phyloP scores from a whole-genome alignment of 1,140 invertebrate species.

The Tribolium madens region DNA sequence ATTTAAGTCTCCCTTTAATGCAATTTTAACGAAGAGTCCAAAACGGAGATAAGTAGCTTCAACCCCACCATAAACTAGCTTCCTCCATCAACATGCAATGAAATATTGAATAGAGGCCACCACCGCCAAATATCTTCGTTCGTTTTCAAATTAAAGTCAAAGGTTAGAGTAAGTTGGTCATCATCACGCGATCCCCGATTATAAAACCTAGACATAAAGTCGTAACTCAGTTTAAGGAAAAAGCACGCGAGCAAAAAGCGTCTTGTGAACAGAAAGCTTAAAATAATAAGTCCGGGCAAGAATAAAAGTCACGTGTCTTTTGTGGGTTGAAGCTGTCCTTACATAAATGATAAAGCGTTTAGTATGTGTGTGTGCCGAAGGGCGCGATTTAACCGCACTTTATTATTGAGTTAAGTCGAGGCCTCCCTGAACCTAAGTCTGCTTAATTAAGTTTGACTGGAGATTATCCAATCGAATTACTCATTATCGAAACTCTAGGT shows the following conservation, averaged over 20 bases:
- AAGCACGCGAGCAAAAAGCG: neutral
- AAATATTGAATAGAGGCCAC: neutral
- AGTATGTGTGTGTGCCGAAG: neutral
- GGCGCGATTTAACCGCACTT: constrained; percentile 27
- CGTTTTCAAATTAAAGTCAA: neutral
- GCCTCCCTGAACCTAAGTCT: constrained; percentile 9
- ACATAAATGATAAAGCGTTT: neutral
- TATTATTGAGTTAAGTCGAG: constrained; percentile 37
- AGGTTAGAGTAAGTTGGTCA: neutral
- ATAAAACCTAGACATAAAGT: neutral
- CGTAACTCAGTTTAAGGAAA: neutral
- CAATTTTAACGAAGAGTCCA: constrained; percentile 13
- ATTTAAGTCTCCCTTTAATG: neutral
- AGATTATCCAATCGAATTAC: constrained; percentile 41
- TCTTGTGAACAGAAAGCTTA: neutral
- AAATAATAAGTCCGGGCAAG: neutral
- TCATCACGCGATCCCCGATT: neutral
- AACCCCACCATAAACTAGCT: neutral
- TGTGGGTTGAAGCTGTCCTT: neutral
- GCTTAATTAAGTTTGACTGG: constrained; percentile 26
- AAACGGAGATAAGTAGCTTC: constrained; percentile 31
- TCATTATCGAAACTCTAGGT: constrained; percentile 5
- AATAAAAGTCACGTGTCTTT: neutral
- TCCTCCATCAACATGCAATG: constrained; percentile 15
- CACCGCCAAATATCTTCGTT: neutral